A percentile compares a stretch with the other conserved stretches of the same genome.
These are phyloP conservation scores for Philereme transversata DNA, from an alignment of 2,888 invertebrate genomes.

Conservation along the genomic window DNA sequence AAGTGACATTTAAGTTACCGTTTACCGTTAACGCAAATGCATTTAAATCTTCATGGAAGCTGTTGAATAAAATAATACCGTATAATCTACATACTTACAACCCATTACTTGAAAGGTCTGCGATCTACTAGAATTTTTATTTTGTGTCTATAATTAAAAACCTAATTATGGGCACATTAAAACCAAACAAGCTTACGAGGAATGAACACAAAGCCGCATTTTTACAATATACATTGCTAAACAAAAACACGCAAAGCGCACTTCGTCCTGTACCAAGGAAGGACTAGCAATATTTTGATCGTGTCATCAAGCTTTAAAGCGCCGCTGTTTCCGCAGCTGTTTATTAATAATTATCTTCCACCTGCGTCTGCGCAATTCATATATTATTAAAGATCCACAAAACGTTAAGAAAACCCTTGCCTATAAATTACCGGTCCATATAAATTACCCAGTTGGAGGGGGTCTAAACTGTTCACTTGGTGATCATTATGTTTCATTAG, in stretches of 20 bases:
- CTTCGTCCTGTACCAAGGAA: constrained; percentile 41
- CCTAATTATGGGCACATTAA: constrained; percentile 21
- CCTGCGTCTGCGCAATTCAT: constrained; percentile 60
- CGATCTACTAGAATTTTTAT: background rate
- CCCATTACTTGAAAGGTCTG: too few relatives aligned
- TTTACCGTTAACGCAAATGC: constrained; percentile 23
- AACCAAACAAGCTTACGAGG: constrained; percentile 9
- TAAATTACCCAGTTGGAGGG: too few relatives aligned
- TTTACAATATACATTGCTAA: constrained; percentile 40
- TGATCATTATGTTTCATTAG: too few relatives aligned
- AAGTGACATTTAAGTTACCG: constrained; percentile 15
- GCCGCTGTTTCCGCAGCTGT: constrained; percentile 68
- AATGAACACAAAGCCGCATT: constrained; percentile 24
- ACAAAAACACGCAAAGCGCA: constrained; percentile 43
- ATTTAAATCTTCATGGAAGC: constrained; percentile 7
- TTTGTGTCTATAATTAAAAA: constrained; percentile 8
- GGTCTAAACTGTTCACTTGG: too few relatives aligned
- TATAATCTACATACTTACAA: too few relatives aligned
- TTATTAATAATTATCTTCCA: constrained; percentile 67
- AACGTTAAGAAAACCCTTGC: background rate
- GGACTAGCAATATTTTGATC: constrained; percentile 54
- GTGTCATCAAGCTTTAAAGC: constrained; percentile 57
- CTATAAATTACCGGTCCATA: too few relatives aligned
- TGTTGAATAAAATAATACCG: constrained; percentile 4
- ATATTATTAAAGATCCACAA: constrained; percentile 47